Evolutionary conservation across 2,797 vertebrate species (phyloP), one percentile per base, ranked within the genome.

Genomic region (Poecilia velifera): DNA sequence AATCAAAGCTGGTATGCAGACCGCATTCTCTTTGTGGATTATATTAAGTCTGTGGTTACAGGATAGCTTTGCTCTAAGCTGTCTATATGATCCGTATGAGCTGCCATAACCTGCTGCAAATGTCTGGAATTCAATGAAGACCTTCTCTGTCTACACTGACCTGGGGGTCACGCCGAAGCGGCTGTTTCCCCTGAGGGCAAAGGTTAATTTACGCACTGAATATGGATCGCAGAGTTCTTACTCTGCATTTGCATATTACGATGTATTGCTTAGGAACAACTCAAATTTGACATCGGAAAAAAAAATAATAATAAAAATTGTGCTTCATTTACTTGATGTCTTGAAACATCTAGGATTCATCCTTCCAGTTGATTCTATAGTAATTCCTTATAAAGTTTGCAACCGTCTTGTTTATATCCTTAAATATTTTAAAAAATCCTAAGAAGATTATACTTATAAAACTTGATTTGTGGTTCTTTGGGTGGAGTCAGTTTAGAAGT

Each of bases 1-100:
- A 93, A 92, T 94, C 91, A 93, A 93, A 91, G 89, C 80, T 85
- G 90, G 86, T 85, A 94, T 93, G 91, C 87, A 81, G 87, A 89
- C 87, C 84, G 85, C 86, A 87, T 90, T 94, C 92, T 86, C 81
- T 34, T 81, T 76, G 82, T 81, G 90, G 91, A 93, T 93, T 93
- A 94, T 90, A 91, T 93, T 92, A 92, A 89, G 90, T 91, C 88
- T 85, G 91, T 82, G 89, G 94, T 93, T 88, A 91, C 68, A 86
- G 80, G 91, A 91, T 92, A 92, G 86, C 86, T 82, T 79, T 66
- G 84, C 92, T 88, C 82, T 90, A 94, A 94, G 90, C 83, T 49
- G 81, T 87, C 89, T 87, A 87, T 92, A 89, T 81, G 90, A 91
- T 88, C 86, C 83, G 73, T 31, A 80, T 85, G 87, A 91, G 84